A percentile compares a stretch with the other conserved stretches of the same genome.
These are phyloP conservation scores for cat (Felis catus) DNA, from an alignment of 2,113 vertebrate genomes.

Conservation along the genomic window DNA sequence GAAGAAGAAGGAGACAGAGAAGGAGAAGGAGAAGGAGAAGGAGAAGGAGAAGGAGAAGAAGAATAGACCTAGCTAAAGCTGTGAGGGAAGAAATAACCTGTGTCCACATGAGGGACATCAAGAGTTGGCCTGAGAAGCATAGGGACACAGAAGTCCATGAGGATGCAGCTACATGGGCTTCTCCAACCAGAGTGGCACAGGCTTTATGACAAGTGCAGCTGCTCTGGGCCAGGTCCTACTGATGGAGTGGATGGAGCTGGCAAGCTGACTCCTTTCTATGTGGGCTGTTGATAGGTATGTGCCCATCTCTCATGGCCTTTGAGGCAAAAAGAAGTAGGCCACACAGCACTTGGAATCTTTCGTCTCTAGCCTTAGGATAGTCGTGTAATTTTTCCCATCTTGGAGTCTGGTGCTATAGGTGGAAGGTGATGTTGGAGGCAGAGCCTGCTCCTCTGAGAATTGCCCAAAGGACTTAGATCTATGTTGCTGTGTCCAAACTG, in stretches of 20 bases:
- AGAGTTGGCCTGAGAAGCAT: not conserved
- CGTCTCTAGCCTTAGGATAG: not conserved
- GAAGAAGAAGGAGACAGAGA: no score
- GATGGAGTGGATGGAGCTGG: not conserved
- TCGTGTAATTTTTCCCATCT: not conserved
- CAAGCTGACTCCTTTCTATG: not conserved
- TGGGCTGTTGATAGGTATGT: not conserved
- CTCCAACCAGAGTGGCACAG: not conserved
- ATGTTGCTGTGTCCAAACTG: not conserved
- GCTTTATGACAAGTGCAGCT: not conserved
- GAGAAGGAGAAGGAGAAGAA: not conserved
- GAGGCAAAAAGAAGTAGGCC: no score
- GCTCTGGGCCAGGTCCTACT: not conserved
- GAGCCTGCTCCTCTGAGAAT: not conserved
- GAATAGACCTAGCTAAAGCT: not conserved
- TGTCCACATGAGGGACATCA: not conserved
- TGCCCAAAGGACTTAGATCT: not conserved
- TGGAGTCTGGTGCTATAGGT: not conserved
- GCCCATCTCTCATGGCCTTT: not conserved
- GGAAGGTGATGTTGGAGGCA: not conserved
- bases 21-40: not conserved
- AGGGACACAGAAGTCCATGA: not conserved
- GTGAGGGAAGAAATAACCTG: not conserved
- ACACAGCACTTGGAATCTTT: not conserved
- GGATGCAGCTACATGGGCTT: not conserved